Conservation (phyloP, 2,888 invertebrate genomes). For the Clistopyga incitator region DNA sequence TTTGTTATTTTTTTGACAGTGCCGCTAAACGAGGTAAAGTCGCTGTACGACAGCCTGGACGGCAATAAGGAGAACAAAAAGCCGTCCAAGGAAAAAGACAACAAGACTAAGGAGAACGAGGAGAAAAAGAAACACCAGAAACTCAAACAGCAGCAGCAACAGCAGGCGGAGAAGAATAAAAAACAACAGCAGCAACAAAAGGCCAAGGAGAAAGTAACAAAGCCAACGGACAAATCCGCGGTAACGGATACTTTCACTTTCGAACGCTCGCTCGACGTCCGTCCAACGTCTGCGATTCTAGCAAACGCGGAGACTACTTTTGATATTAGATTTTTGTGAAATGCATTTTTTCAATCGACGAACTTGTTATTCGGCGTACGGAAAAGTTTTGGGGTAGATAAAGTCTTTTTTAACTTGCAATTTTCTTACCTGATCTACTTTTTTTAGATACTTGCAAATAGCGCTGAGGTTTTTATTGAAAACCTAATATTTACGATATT, state of each 20-base stretch:
- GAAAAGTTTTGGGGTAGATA: no score
- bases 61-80: slow-evolving; percentile 87
- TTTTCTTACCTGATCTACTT: no score
- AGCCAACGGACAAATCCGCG: slow-evolving; percentile 88
- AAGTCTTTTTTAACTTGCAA: no score
- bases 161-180: slow-evolving; percentile 83
- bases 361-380: no score
- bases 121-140: slow-evolving; percentile 85
- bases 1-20: slow-evolving; percentile 84
- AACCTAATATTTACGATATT: no score
- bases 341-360: no score
- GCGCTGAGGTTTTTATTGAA: no score
- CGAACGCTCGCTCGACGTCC: no score
- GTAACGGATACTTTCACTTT: slow-evolving; percentile 55
- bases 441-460: no score
- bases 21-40: slow-evolving; percentile 89
- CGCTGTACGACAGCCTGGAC: slow-evolving; percentile 88
- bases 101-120: slow-evolving; percentile 84
- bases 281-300: background rate
- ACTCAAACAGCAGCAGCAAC: slow-evolving; percentile 77
- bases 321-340: no score
- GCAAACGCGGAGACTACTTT: background rate
- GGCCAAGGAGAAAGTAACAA: slow-evolving; percentile 88
- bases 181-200: slow-evolving; percentile 85
- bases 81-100: slow-evolving; percentile 80